Percentiles rank a stretch among this genome's conserved stretches.
Conservation (phyloP, 2,888 invertebrate species). For the Arge pagana region DNA sequence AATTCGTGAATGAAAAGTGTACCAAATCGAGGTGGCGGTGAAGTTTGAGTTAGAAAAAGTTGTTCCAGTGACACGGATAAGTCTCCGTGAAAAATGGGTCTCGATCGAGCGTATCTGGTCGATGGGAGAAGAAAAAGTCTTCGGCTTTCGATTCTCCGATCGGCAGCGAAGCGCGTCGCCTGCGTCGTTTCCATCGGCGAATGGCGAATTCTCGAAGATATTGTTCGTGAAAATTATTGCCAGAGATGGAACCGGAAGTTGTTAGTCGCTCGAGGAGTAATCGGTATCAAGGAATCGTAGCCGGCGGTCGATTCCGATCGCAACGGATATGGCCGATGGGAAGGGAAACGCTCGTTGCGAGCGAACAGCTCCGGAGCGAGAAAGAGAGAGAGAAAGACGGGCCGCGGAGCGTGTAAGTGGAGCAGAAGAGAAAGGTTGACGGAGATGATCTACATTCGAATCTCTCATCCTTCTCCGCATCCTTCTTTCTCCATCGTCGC, state of each 20-base stretch:
- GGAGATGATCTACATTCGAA: conserved; percentile 57
- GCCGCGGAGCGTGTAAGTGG: conserved; percentile 47
- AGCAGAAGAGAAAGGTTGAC: conserved; percentile 57
- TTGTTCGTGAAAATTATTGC: no score
- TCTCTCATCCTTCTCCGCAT: conserved; percentile 30
- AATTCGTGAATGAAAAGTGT: conserved; percentile 1
- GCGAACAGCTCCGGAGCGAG: background rate
- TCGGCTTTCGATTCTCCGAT: conserved; percentile 17
- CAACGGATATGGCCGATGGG: conserved; percentile 10
- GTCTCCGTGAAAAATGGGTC: conserved; percentile 14
- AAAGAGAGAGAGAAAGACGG: conserved; percentile 30
- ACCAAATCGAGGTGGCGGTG: conserved; percentile 1
- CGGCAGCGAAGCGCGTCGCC: no score
- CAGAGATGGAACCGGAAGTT: no score
- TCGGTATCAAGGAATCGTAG: no score
- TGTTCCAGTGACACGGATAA: conserved; percentile 19
- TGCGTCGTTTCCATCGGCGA: no score
- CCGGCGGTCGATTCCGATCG: conserved; percentile 13
- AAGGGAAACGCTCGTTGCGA: conserved; percentile 15
- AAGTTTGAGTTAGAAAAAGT: conserved; percentile 2
- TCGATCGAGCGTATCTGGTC: conserved; percentile 15
- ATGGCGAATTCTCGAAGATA: no score
- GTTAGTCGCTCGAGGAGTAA: no score
- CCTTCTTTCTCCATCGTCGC: conserved; percentile 26
- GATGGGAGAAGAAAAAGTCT: conserved; percentile 10